Base-by-base conservation (phyloP, 1,140 invertebrate genomes). In the Lepidostoma basale region DNA sequence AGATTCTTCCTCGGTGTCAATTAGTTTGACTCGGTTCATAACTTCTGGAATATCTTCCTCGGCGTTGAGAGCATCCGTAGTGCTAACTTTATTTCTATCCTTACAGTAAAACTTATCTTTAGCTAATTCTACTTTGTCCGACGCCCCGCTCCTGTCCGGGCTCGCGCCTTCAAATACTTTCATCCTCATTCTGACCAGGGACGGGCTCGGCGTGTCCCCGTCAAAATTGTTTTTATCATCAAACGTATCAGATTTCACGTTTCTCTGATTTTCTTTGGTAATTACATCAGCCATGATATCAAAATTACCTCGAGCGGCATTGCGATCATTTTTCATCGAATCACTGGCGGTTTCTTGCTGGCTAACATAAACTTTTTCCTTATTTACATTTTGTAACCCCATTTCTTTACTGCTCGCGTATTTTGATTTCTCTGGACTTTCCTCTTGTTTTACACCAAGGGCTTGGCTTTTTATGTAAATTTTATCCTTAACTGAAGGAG, bases 251-350 rank as follows among this genome's bases (percentile, higher is more conserved):
- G 70, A 76, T 70, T 77, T 78, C 42, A 76, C 79, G 75, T 80
- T 63, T 75, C 78, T 77, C 67, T 62, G 77, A 73, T 81, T 80
- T 76, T 82, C 81, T 69, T 70, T 70, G 69, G 69, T 59, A 63
- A 70, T 56, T 62, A 44, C 44, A 66, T 67, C 33, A 28, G 30
- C 64, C 36, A 20, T 65, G 26, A 49, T 33, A 47, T 62, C 39
- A 25, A 45, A 23, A 56, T 44, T 26, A 62, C 62, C 56, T 16
- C 22, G 62, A 63, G 62, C 26, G n/a, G 23, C 42, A 60, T 49
- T 70, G 67, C 72, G 60, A 71, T 72, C 72, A 73, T 75, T 66
- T 36, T 70, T 64, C 60, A 49, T 45, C 16, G 28, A 23, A 62
- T 62, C 42, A 70, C 66, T 74, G 72, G 73, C 73, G 75, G 67